Evolutionary conservation across 2,888 invertebrate genomes (phyloP), one percentile per base, ranked within the genome.

Genomic region (Sabatieria punctata): DNA sequence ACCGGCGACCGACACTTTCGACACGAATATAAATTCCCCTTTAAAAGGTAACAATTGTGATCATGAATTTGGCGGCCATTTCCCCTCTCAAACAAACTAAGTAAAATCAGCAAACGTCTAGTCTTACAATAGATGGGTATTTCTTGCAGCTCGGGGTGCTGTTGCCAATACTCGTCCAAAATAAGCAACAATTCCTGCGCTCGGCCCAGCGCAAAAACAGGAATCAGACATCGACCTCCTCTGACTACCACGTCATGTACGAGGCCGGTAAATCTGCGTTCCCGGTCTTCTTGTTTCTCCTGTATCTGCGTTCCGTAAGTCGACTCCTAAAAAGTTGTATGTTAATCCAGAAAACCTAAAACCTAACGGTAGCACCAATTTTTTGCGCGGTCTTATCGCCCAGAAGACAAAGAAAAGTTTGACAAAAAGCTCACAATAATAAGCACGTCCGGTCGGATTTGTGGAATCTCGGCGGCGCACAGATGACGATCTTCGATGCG

Each of bases 251-350:
- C 95, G 65, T 95, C 93, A 62, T 88, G 82, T 33, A 99, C 88
- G 26, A 93, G 74, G 41, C 77, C 73, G 1, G 93, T 93, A 70
- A 95, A 97, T 36, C 97, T 76, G 47, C 78, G 78, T 70, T 99
- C 97, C 23, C 97, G 75, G 60, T 93, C 91, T 64, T 97, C 95
- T 6, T 95, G 75, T 64, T 91, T 88, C 68, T 99, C 97, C 70
- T 99, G 97, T 53, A 95, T 86, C 68, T 97, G 95, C 0, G 93
- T 95, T 22, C 97, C 97, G 69, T 99, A 99, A 0, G 97, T 97
- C 0, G 95, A 89, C 70, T 97, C 97, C 81, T 82, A 59, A 25
- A 60, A 52, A 30, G 21, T 24, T 33, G 30, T 11, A 30, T 11
- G 8, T 15, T 30, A 30, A 11, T 30, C 6, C 30, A 8, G 30